Evolutionary conservation across 1,140 invertebrate genomes (phyloP).

Genomic region (Thalassaphorura encarpata): DNA sequence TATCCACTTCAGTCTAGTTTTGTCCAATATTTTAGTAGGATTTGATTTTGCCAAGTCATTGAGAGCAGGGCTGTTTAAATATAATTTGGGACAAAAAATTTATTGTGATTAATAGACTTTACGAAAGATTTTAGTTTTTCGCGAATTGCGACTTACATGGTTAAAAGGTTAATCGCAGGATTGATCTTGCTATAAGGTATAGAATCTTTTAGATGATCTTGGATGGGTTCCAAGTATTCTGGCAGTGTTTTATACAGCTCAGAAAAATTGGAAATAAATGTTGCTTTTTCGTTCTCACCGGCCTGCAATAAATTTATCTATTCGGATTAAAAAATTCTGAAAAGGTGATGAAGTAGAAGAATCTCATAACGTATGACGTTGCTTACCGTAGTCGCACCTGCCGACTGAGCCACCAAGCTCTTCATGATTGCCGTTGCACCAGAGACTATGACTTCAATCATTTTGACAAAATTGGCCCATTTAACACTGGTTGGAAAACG

Average conservation of each 20-base stretch:
- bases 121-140: too few species aligned
- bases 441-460: background rate
- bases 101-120: background rate
- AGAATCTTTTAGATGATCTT: background rate
- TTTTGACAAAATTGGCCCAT: slow-evolving; percentile 1
- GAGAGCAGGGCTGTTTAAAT: background rate
- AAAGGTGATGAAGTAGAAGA: background rate
- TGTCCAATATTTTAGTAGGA: background rate
- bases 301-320: background rate
- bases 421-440: background rate
- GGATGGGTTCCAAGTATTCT: slow-evolving; percentile 1
- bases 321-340: background rate
- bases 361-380: background rate
- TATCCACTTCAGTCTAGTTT: slow-evolving; percentile 11
- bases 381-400: background rate
- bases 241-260: background rate
- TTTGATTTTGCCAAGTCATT: background rate
- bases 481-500: background rate
- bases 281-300: too few species aligned
- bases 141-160: too few species aligned
- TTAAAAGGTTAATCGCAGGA: slow-evolving; percentile 9
- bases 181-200: background rate
- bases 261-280: too few species aligned
- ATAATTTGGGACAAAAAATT: background rate
- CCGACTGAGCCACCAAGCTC: background rate